Evolutionary conservation across 2,888 invertebrate genomes (phyloP), one percentile per base, ranked within the genome.

Genomic region (Drosophila greeni): DNA sequence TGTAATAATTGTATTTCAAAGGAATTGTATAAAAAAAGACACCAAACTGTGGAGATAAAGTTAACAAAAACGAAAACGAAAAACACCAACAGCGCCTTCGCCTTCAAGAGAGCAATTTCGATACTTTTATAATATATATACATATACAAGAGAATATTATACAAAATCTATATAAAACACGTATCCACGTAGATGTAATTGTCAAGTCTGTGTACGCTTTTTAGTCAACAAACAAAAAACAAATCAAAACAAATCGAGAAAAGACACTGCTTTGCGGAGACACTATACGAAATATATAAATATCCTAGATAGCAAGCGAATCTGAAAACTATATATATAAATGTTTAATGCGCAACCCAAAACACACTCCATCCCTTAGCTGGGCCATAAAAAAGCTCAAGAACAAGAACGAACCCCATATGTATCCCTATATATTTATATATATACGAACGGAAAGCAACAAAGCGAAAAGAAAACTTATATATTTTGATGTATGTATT

Each of bases 41-140:
- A 24, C 24, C 26, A 42, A 45, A 16, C 34, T n/a, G 56, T 33
- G 16, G 24, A 43, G 24, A 33, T 24, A 39, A 45, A 33, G 39
- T 45, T 40, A 54, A 56, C 36, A 52, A 33, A 33, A 43, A 42
- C 23, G 45, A 62, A 69, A 65, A 70, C 39, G 39, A 72, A 7
- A 40, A 72, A 77, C 81, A 78, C 77, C 77, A 81, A 81, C 61
- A 74, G 77, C 77, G 77, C 77, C 77, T 78, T 76, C 65, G 77
- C 77, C 77, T 80, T 76, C 60, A 64, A 73, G 64, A 64, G 52
- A 74, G 65, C 53, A 68, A 74, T 62, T 62, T 66, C 69, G 69
- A 72, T 52, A 67, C 60, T 59, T 57, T 75, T 42, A 24, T 24
- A 42, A 9, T 40, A 20, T 14, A 23, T 8, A 52, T 36, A 67